A percentile compares a stretch with the other conserved stretches of the same genome.
Evolutionary conservation across 2,888 invertebrate species (phyloP).

Genomic region (Diogma glabrata): DNA sequence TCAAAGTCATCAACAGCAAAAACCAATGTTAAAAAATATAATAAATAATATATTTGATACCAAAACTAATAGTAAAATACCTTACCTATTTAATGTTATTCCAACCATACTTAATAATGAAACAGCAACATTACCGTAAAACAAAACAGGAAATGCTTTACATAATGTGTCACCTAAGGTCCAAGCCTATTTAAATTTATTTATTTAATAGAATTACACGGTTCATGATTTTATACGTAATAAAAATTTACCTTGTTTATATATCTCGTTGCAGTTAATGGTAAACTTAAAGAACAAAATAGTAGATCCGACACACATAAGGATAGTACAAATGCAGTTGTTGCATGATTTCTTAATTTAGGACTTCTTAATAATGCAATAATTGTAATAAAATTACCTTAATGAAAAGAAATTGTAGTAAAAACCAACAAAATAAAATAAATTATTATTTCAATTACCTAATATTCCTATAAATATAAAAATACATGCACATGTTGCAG

Average conservation of each 20-base stretch:
- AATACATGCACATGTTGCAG: constrained; percentile 64
- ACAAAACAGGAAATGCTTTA: constrained; percentile 75
- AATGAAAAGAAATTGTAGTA: constrained; percentile 17
- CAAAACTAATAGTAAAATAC: too few relatives aligned
- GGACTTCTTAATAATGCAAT: constrained; percentile 65
- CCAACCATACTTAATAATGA: constrained; percentile 82
- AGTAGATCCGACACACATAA: constrained; percentile 75
- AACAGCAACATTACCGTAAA: constrained; percentile 83
- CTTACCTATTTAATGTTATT: constrained; percentile 75
- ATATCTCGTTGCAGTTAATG: constrained; percentile 71
- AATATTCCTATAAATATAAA: constrained; percentile 68
- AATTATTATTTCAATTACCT: constrained; percentile 43
- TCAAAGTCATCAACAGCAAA: too few relatives aligned
- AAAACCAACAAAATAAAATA: background rate
- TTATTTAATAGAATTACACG: too few relatives aligned
- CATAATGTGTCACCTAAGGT: constrained; percentile 65
- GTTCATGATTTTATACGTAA: too few relatives aligned
- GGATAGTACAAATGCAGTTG: constrained; percentile 78
- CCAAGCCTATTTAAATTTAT: constrained; percentile 43
- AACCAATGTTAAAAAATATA: too few relatives aligned
- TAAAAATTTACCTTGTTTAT: constrained; percentile 47
- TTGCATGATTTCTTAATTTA: constrained; percentile 70
- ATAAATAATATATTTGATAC: too few relatives aligned
- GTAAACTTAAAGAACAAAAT: constrained; percentile 74
- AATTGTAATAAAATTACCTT: constrained; percentile 75